Evolutionary conservation across 2,797 vertebrate genomes (phyloP).

Genomic region (Gallinago nigripennis): DNA sequence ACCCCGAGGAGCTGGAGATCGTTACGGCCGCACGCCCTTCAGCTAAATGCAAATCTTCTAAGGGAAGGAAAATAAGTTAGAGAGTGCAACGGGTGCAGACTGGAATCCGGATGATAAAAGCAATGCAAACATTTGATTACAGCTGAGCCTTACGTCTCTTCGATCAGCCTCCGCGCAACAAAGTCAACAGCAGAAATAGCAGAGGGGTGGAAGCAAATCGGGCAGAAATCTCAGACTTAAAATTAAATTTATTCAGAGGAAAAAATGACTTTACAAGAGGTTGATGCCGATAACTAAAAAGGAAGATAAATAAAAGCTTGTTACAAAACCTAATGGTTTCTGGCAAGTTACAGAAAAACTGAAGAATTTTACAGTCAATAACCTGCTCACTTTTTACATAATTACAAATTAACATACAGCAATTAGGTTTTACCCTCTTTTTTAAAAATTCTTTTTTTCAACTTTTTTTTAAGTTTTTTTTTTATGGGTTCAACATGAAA

Average conservation of each 20-base stretch:
- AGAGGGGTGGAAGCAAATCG: background rate
- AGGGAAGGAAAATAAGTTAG: background rate
- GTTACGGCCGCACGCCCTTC: background rate
- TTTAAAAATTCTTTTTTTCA: slow-evolving; percentile 33
- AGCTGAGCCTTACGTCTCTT: background rate
- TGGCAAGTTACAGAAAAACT: slow-evolving; percentile 81
- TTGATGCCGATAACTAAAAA: slow-evolving; percentile 76
- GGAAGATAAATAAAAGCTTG: slow-evolving; percentile 94
- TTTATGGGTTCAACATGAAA: slow-evolving; percentile 65
- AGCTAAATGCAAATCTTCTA: background rate
- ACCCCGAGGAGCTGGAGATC: background rate
- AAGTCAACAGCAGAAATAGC: background rate
- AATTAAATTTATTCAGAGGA: slow-evolving; percentile 86
- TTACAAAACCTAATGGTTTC: slow-evolving; percentile 83
- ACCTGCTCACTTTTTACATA: slow-evolving; percentile 83
- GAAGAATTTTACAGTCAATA: slow-evolving; percentile 85
- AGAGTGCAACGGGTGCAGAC: background rate
- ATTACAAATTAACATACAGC: slow-evolving; percentile 83
- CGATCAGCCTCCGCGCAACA: background rate
- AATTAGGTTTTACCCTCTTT: slow-evolving; percentile 70
- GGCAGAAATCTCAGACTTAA: slow-evolving; percentile 34
- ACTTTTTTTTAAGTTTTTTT: background rate
- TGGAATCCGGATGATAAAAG: background rate
- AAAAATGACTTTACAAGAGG: slow-evolving; percentile 82
- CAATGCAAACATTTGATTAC: background rate